A percentile compares a stretch with the other conserved stretches of the same genome.
Evolutionary conservation across 2,888 invertebrate genomes (phyloP).

Genomic region (Hyles lineata): DNA sequence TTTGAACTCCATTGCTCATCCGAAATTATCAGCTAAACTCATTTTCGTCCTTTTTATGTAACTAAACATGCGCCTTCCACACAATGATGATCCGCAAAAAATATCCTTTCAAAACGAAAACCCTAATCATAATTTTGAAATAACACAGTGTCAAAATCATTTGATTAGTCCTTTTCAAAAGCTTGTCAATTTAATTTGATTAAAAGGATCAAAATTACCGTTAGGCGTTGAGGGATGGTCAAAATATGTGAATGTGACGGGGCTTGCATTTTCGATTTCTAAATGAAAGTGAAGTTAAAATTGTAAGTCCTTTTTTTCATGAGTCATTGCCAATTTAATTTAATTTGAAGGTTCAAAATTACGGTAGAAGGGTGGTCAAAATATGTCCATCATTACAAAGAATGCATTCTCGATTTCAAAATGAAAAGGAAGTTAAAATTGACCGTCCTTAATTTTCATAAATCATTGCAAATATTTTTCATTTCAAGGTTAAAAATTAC

Average conservation of each 20-base stretch:
- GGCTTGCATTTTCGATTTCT: neutral
- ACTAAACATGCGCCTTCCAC: neutral
- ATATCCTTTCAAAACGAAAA: neutral
- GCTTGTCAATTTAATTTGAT: constrained; percentile 6
- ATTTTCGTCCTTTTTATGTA: neutral
- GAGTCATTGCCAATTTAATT: too few species aligned
- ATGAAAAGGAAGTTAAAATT: neutral
- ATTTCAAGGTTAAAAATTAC: too few species aligned
- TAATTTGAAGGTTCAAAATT: too few species aligned
- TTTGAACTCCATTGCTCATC: constrained; percentile 1
- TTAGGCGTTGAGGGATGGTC: neutral
- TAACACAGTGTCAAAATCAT: constrained; percentile 2
- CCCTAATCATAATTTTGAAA: neutral
- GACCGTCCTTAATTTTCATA: too few species aligned
- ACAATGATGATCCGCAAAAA: neutral
- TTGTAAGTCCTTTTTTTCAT: neutral
- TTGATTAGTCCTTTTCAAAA: constrained; percentile 8
- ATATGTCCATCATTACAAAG: neutral
- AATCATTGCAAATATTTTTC: too few species aligned
- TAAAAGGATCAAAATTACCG: neutral
- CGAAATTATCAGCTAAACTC: neutral
- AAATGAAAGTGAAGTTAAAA: constrained; percentile 5
- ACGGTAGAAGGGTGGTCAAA: neutral
- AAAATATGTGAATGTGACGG: neutral
- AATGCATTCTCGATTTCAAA: neutral